Conservation (phyloP, 2,797 vertebrate species). For the Lithobates sylvaticus region DNA sequence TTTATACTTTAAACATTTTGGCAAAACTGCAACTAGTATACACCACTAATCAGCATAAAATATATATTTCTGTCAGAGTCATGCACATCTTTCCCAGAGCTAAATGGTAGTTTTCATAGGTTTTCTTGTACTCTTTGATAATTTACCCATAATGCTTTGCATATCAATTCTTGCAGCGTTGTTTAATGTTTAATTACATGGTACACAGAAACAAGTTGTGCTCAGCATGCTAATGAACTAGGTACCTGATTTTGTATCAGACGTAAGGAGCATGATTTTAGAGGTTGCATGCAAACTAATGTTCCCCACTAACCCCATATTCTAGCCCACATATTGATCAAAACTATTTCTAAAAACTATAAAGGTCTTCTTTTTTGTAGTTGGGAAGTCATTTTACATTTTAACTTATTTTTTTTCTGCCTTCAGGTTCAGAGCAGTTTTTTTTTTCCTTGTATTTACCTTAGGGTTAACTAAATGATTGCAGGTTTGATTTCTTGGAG, state of each 20-base stretch:
- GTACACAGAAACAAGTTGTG: conserved; percentile 40
- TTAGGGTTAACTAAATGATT: too few species aligned
- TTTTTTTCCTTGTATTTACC: too few species aligned
- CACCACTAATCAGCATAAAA: not conserved
- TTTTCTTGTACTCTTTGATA: conserved; percentile 38
- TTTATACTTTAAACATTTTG: not conserved
- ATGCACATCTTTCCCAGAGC: conserved; percentile 4
- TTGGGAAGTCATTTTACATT: too few species aligned
- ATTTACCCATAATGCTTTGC: conserved; percentile 44
- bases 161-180: conserved; percentile 31
- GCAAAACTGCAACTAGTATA: not conserved
- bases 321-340: not conserved
- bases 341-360: too few species aligned
- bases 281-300: not conserved
- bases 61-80: not conserved
- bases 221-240: conserved; percentile 38
- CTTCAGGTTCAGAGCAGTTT: too few species aligned
- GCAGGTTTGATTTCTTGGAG: too few species aligned
- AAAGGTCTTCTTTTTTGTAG: too few species aligned
- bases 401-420: too few species aligned
- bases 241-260: not conserved
- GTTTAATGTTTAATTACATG: conserved; percentile 53
- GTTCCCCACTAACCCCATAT: not conserved
- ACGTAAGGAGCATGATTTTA: not conserved
- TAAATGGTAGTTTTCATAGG: conserved; percentile 2